phyloP scores from a whole-genome alignment of 2,113 vertebrate genomes.

The Prunella himalayana region DNA sequence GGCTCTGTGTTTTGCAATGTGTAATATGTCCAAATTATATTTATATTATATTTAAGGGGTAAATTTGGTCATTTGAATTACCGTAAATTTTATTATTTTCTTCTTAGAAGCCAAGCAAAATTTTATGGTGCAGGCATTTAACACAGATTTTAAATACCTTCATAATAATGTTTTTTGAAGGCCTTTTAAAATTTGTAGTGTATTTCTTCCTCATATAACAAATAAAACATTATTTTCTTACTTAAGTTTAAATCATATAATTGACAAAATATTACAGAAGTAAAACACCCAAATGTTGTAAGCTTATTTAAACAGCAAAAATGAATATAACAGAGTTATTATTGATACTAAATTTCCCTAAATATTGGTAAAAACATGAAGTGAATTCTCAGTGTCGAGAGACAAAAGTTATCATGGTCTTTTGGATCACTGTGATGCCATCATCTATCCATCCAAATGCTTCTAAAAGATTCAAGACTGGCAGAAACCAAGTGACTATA shows the following conservation, averaged over 20 bases:
- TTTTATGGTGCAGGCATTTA: neutral
- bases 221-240: neutral
- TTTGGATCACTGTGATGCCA: neutral
- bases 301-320: neutral
- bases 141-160: neutral
- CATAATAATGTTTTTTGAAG: neutral
- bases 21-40: neutral
- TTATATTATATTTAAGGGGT: too few species aligned
- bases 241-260: neutral
- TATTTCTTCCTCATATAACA: neutral
- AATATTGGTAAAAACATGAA: neutral
- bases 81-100: neutral
- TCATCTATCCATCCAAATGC: neutral
- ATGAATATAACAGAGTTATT: neutral
- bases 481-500: neutral
- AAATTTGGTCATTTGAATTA: neutral
- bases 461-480: neutral
- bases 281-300: neutral
- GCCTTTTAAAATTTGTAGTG: neutral
- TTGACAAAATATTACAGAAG: neutral
- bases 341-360: neutral
- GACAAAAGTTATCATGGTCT: neutral
- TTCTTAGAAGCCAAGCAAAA: neutral
- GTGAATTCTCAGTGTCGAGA: neutral
- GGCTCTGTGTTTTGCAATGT: neutral